Conservation (phyloP, 2,888 invertebrate species). For the Luffia ferchaultella region DNA sequence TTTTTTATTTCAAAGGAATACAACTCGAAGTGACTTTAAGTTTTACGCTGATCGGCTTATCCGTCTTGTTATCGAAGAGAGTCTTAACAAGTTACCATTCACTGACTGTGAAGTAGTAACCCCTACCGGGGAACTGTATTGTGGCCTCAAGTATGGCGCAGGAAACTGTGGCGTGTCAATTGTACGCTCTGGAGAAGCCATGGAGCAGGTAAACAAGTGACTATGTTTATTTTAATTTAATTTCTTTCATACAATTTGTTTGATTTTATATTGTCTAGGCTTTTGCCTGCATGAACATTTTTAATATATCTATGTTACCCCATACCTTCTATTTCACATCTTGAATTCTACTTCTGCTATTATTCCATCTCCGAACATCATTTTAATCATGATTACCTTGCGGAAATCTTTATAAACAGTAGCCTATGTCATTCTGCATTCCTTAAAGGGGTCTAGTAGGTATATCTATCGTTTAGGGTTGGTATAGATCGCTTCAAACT, state of each 20-base stretch:
- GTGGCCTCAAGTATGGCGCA: slow-evolving; percentile 93
- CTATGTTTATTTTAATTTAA: neutral
- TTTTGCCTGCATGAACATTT: no score
- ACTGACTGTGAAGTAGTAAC: slow-evolving; percentile 90
- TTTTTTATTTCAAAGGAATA: no score
- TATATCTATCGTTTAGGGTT: no score
- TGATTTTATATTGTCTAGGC: neutral
- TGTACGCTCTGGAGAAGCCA: slow-evolving; percentile 93
- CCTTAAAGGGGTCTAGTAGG: no score
- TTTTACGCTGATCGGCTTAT: slow-evolving; percentile 98
- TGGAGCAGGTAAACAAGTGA: slow-evolving; percentile 77
- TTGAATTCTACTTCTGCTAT: no score
- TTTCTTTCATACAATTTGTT: neutral
- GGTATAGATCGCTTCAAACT: no score
- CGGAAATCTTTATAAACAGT: no score
- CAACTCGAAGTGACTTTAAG: slow-evolving; percentile 94
- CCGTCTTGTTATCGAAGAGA: slow-evolving; percentile 96
- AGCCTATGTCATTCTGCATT: no score
- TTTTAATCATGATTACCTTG: no score
- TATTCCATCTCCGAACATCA: no score
- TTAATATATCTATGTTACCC: no score
- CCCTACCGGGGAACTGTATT: slow-evolving; percentile 90
- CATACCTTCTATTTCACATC: no score
- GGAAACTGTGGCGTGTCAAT: slow-evolving; percentile 99
- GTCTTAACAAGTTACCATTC: slow-evolving; percentile 95